phyloP scores from a whole-genome alignment of 2,113 vertebrate genomes.

The Pedetes capensis region DNA sequence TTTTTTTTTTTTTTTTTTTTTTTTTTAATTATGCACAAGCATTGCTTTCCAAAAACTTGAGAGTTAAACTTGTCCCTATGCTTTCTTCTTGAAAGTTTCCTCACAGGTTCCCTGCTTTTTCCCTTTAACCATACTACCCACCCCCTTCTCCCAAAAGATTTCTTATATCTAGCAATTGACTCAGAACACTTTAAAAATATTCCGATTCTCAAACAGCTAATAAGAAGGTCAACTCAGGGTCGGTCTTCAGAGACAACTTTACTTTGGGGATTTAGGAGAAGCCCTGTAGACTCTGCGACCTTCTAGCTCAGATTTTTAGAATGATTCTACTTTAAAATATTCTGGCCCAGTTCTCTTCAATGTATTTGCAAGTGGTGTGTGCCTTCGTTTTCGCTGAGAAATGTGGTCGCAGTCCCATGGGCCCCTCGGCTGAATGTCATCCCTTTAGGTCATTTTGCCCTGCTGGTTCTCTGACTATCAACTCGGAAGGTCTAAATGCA shows the following conservation, averaged over 20 bases:
- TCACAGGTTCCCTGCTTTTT: background rate
- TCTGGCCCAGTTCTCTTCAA: background rate
- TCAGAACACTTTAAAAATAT: background rate
- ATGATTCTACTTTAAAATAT: slow-evolving; percentile 16
- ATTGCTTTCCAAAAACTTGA: background rate
- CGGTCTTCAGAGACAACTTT: background rate
- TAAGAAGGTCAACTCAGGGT: background rate
- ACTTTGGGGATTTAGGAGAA: background rate
- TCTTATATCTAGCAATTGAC: background rate
- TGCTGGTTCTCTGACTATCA: background rate
- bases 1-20: no score
- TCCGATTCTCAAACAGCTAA: background rate
- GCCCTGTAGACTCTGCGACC: background rate
- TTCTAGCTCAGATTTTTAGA: background rate
- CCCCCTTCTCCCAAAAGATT: background rate
- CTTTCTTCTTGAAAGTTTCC: background rate
- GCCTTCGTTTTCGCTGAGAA: background rate
- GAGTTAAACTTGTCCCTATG: background rate
- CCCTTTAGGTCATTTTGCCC: background rate
- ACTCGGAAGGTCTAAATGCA: background rate
- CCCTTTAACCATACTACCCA: background rate
- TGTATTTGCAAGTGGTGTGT: background rate
- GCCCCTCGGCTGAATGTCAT: background rate
- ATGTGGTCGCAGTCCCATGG: accelerated
- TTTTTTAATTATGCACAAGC: background rate